Conservation (phyloP, 2,888 invertebrate species). For the Orthosia gracilis region DNA sequence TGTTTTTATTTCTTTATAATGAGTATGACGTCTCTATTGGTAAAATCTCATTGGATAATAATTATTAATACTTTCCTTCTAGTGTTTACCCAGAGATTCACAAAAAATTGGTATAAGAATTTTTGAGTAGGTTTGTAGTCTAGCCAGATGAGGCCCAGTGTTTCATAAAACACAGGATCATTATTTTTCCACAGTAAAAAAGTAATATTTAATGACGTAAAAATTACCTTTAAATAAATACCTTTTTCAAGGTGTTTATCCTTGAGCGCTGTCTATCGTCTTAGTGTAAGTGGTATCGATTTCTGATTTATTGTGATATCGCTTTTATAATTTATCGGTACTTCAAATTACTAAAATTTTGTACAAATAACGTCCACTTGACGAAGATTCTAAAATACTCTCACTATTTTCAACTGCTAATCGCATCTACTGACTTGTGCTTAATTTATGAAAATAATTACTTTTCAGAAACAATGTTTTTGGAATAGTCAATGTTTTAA, state of each 20-base stretch:
- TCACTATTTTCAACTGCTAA: no score
- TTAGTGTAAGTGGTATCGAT: slow-evolving; percentile 4
- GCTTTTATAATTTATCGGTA: neutral
- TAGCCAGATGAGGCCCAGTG: neutral
- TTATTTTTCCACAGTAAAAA: neutral
- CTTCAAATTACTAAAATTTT: neutral
- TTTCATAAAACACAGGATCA: neutral
- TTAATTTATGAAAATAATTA: no score
- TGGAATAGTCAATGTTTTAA: no score
- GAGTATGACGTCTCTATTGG: no score
- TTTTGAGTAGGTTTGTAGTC: slow-evolving; percentile 2
- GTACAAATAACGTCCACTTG: neutral
- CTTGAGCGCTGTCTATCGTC: neutral
- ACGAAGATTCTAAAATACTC: neutral
- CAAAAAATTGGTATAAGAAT: neutral
- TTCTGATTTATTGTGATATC: neutral
- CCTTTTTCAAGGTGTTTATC: no score
- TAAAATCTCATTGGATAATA: no score
- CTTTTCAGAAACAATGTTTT: no score
- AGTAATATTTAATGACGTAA: neutral
- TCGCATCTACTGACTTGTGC: no score
- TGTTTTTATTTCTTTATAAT: no score
- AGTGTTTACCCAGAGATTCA: neutral
- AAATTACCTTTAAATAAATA: neutral
- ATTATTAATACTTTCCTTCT: neutral